phyloP scores from a whole-genome alignment of 2,797 vertebrate genomes.

The Knipowitschia caucasica region DNA sequence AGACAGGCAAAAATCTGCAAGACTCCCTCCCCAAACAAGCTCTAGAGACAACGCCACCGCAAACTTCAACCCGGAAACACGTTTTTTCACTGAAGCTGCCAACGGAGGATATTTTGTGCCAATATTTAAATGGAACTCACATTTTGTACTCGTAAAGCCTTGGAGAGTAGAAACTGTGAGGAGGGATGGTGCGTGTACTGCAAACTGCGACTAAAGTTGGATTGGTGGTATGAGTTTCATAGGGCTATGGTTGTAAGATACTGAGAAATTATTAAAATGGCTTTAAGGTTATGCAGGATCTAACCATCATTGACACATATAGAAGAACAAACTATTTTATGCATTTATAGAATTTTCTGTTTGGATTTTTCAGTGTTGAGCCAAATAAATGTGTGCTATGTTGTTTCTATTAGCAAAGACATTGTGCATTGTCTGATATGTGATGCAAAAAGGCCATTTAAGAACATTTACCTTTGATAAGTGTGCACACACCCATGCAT shows the following conservation, averaged over 20 bases:
- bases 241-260: no score
- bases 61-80: slow-evolving; percentile 13
- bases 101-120: slow-evolving; percentile 41
- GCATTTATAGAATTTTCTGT: no score
- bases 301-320: background rate
- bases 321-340: background rate
- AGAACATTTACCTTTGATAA: no score
- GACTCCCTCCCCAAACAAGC: slow-evolving; percentile 38
- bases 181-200: background rate
- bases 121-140: slow-evolving; percentile 28
- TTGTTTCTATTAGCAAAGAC: no score
- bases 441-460: no score
- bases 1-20: slow-evolving; percentile 13
- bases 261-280: background rate
- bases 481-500: no score
- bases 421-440: no score
- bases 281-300: background rate
- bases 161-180: slow-evolving; percentile 15
- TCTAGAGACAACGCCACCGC: slow-evolving; percentile 23
- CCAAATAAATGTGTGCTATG: no score
- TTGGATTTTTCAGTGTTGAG: background rate
- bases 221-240: background rate
- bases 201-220: background rate
- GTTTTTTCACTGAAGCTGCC: slow-evolving; percentile 28
- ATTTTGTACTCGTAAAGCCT: slow-evolving; percentile 37